Evolutionary conservation across 2,113 vertebrate genomes (phyloP), one percentile per base, ranked within the genome.

Genomic region (Sebastes schlegelii): DNA sequence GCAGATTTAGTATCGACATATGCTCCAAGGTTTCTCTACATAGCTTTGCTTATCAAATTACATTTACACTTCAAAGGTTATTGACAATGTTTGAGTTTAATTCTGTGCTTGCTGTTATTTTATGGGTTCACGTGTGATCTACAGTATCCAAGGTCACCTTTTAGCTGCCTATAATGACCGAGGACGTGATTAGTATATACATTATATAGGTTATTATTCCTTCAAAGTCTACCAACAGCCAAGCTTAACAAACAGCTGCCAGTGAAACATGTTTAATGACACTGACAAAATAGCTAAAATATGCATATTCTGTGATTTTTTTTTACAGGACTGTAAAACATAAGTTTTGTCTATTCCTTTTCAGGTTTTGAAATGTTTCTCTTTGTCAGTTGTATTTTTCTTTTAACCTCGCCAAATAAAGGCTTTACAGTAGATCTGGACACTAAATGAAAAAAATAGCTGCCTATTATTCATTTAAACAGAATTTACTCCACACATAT

Each of bases 381-480:
- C 4, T 74, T 68, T 70, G n/a, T 60, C 8, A 0, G 1, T 67
- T 14, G 5, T 26, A 7, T 65, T 74, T 71, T 70, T 68, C 19
- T n/a, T 62, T 67, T 60, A 43, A 57, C 26, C 21, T 45, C n/a
- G 8, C 74, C 65, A 74, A 80, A 69, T 77, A 77, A 86, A 89
- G 40, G 45, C 57, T 69, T 77, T 80, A 74, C 26, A 74, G 46
- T 85, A 72, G 65, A 84, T 55, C 40, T 82, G 67, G 68, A 84
- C 52, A 79, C 65, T 82, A 69, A 86, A 74, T 65, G 45, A 77
- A 80, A 74, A 46, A 88, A 72, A 80, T 83, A 58, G 73, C 82
- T 80, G 79, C 54, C 69, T 75, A 52, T 34, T 49, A 10, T 87
- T 68, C 10, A 23, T 40, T 79, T 21, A 13, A 52, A 51, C 34